A percentile compares a stretch with the other conserved stretches of the same genome.
These are phyloP conservation scores for Aspidapion aeneum DNA, from an alignment of 2,888 invertebrate genomes.

Conservation along the genomic window DNA sequence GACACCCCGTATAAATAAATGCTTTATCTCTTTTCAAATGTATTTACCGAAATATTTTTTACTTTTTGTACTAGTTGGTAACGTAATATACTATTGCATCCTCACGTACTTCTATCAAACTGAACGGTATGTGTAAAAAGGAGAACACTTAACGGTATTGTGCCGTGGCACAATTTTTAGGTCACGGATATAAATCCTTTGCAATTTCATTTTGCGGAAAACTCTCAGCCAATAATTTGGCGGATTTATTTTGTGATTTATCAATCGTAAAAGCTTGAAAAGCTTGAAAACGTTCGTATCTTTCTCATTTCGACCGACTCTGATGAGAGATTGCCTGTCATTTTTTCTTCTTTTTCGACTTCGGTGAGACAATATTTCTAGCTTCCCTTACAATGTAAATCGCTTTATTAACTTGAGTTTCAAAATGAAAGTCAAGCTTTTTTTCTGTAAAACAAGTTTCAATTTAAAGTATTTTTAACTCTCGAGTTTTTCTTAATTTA, in stretches of 20 bases:
- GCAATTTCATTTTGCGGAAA: slow-evolving; percentile 24
- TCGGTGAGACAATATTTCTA: not conserved
- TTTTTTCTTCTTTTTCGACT: not conserved
- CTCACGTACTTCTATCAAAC: no score
- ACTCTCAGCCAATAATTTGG: slow-evolving; percentile 24
- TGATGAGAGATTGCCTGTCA: slow-evolving; percentile 10
- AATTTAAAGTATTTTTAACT: no score
- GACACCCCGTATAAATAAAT: no score
- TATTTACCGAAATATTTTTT: no score
- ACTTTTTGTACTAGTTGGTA: no score
- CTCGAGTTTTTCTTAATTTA: no score
- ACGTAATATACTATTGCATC: no score
- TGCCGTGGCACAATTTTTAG: slow-evolving; percentile 20
- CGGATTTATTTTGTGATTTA: slow-evolving; percentile 25
- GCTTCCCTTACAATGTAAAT: not conserved
- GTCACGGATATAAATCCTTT: slow-evolving; percentile 22
- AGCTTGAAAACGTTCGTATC: slow-evolving; percentile 23
- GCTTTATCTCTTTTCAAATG: no score
- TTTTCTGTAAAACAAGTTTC: no score
- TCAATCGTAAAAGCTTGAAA: slow-evolving; percentile 24
- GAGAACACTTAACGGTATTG: no score
- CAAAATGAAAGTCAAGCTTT: no score
- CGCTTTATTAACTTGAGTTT: not conserved
- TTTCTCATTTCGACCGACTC: slow-evolving; percentile 12
- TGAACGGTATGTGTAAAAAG: no score